Evolutionary conservation across 2,113 vertebrate species (phyloP).

Genomic region (Crotalus helleri): DNA sequence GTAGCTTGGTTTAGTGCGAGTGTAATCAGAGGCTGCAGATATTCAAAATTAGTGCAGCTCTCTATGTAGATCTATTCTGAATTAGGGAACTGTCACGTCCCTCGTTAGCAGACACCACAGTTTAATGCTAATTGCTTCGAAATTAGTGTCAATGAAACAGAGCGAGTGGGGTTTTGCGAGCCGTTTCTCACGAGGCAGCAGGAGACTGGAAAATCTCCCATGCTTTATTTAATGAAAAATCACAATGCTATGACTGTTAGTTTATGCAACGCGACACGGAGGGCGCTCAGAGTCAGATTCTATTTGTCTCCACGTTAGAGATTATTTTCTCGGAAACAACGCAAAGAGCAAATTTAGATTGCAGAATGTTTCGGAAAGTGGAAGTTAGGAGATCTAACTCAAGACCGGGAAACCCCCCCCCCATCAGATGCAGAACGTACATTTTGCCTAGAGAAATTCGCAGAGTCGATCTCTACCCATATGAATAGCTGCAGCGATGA

Average conservation of each 20-base stretch:
- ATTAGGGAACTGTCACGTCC: constrained; percentile 7
- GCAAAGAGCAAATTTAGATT: constrained; percentile 44
- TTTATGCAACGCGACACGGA: constrained; percentile 52
- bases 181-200: constrained; percentile 46
- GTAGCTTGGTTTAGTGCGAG: not conserved
- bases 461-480: not conserved
- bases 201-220: constrained; percentile 45
- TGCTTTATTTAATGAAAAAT: constrained; percentile 59
- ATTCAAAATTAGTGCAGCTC: not conserved
- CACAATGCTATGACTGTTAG: constrained; percentile 55
- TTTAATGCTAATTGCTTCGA: constrained; percentile 50
- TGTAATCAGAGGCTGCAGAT: not conserved
- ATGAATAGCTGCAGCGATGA: not conserved
- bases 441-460: constrained; percentile 1
- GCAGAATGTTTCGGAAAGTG: constrained; percentile 42
- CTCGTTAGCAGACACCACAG: constrained; percentile 31
- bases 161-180: constrained; percentile 30
- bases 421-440: not conserved
- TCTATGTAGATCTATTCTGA: constrained; percentile 10
- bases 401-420: not conserved
- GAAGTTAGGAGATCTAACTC: constrained; percentile 34
- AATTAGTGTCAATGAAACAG: constrained; percentile 49
- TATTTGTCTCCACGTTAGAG: constrained; percentile 41
- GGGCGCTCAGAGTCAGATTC: constrained; percentile 36
- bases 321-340: constrained; percentile 45